These are phyloP conservation scores for Seira sanloemensis DNA, from an alignment of 2,888 invertebrate genomes.

Conservation along the genomic window DNA sequence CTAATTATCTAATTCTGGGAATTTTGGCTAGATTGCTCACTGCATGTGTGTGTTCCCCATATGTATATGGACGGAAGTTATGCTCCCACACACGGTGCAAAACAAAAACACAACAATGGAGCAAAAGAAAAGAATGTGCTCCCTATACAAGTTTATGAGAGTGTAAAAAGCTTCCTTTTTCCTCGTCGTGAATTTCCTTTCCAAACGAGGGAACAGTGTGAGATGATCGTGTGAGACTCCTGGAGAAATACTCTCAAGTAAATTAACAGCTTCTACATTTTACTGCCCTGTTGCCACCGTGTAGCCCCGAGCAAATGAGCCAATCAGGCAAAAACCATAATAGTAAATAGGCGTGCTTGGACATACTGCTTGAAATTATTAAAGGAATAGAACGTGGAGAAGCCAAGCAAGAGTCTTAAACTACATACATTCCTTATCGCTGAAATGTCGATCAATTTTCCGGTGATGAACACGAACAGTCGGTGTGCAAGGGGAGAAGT, in stretches of 20 bases:
- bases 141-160: background rate
- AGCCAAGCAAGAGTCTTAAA: too few species aligned
- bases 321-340: conserved; percentile 34
- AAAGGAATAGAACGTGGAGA: too few species aligned
- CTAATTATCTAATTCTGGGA: conserved; percentile 56
- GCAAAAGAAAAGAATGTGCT: background rate
- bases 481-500: background rate
- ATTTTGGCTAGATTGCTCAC: background rate
- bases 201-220: background rate
- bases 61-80: background rate
- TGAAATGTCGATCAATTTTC: background rate
- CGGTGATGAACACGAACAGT: too few species aligned
- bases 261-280: background rate
- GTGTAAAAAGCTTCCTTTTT: background rate
- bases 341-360: background rate
- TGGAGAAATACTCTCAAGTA: background rate
- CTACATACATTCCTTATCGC: too few species aligned
- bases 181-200: background rate
- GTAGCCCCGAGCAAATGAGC: conserved; percentile 36
- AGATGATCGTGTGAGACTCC: background rate
- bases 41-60: background rate
- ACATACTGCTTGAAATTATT: background rate
- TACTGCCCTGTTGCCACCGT: background rate
- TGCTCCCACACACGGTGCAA: background rate
- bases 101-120: background rate